Evolutionary conservation across 2,113 vertebrate species (phyloP), one percentile per base, ranked within the genome.

Genomic region (Chionis minor): DNA sequence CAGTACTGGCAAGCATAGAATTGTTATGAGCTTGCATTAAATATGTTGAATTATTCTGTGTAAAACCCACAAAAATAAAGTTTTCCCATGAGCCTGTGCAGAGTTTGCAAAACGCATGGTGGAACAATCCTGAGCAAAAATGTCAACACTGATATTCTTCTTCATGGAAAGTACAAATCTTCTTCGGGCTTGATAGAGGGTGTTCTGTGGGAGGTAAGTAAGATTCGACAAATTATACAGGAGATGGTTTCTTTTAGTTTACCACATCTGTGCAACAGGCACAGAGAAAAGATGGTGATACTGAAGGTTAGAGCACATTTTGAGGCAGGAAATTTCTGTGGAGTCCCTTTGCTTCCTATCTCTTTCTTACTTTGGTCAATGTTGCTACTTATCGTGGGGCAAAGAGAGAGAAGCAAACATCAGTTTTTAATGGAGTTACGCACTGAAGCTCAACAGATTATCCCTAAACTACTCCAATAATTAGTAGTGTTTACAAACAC

Each of bases 21-120:
- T 35, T 47, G 26, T 66, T 72, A 45, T 23, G 17, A 7, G 0
- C 5, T 62, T 84, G 30, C 19, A 74, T n/a, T 78, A 81, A 63
- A 9, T 40, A 23, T 33, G 11, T 42, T 65, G 30, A 49, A 69
- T 32, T 61, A 4, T 54, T 70, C 22, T 66, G 17, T 70, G 23
- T 42, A 62, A 86, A 56, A 12, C 3, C 1, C 6, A 79, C 14
- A 83, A 79, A 21, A 55, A 55, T 22, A 44, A 21, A 10, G 4
- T 51, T 66, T 87, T 62, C 16, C 40, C 0, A 0, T 27, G 5
- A 81, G 26, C 9, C 14, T 65, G 5, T 30, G 59, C 6, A 49
- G 12, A 82, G 26, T 84, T 81, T 81, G n/a, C 42, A 78, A 86
- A 84, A 73, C 17, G 45, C 4, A 28, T 32, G 13, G 13, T 63